Evolutionary conservation across 2,888 invertebrate genomes (phyloP).

Genomic region (Corbicula japonica): DNA sequence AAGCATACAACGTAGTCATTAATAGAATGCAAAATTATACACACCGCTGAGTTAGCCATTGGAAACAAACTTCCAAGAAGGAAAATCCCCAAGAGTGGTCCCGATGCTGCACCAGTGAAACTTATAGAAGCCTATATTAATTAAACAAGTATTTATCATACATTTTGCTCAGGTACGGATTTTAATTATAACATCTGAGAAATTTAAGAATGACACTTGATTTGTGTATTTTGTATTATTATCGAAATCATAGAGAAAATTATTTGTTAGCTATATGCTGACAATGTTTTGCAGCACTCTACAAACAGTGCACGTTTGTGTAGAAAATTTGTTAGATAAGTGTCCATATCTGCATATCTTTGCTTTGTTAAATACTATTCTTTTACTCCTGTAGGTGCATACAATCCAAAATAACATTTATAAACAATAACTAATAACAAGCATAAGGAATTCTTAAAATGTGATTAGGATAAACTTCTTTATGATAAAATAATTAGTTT

Average conservation of each 20-base stretch:
- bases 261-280: not conserved
- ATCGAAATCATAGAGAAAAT: not conserved
- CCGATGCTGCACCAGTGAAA: conserved; percentile 82
- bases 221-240: not conserved
- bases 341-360: too few relatives aligned
- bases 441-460: not conserved
- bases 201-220: not conserved
- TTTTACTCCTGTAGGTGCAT: not conserved
- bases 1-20: too few relatives aligned
- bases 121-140: conserved; percentile 74
- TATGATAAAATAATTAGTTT: not conserved
- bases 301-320: too few relatives aligned
- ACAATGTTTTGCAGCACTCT: not conserved
- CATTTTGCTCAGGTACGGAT: not conserved
- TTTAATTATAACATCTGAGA: not conserved
- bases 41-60: conserved; percentile 81
- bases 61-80: conserved; percentile 83
- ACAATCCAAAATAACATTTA: not conserved
- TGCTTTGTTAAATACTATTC: not conserved
- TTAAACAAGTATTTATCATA: not conserved
- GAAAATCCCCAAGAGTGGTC: conserved; percentile 83
- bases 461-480: not conserved
- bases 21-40: too few relatives aligned
- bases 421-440: not conserved
- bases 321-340: too few relatives aligned